These are phyloP conservation scores for Microctonus aethiopoides DNA, from an alignment of 2,888 invertebrate genomes.

Conservation along the genomic window DNA sequence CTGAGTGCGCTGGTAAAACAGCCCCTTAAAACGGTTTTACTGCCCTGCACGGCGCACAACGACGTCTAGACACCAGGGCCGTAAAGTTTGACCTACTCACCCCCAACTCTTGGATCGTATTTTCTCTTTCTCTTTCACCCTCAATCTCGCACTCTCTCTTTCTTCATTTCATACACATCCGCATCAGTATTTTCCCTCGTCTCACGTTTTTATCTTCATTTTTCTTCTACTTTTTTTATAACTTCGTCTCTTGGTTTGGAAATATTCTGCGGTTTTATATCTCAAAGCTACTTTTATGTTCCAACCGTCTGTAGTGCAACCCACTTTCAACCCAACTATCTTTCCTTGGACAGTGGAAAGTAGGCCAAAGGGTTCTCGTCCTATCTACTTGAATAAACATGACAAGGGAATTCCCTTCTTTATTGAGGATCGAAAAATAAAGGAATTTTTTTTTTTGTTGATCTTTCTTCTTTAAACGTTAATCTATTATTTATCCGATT, in stretches of 20 bases:
- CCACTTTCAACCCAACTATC: constrained; percentile 38
- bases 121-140: constrained; percentile 16
- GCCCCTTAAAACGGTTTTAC: constrained; percentile 67
- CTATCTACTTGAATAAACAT: constrained; percentile 2
- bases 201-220: constrained; percentile 32
- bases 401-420: constrained; percentile 16
- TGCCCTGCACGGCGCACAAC: constrained; percentile 64
- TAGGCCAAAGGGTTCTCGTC: constrained; percentile 53
- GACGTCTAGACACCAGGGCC: constrained; percentile 66
- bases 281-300: constrained; percentile 16
- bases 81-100: constrained; percentile 68
- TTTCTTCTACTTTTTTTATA: constrained; percentile 22
- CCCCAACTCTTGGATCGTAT: constrained; percentile 48
- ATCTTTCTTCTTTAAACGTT: background rate
- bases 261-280: constrained; percentile 33
- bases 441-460: background rate
- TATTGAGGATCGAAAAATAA: background rate
- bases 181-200: constrained; percentile 28
- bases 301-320: constrained; percentile 19
- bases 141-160: constrained; percentile 29
- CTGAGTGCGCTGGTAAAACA: constrained; percentile 65
- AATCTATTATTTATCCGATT: background rate
- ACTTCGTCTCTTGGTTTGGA: constrained; percentile 16
- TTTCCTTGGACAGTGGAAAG: constrained; percentile 49
- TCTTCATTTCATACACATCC: constrained; percentile 22